Conservation (phyloP, 2,888 invertebrate species). For the Sminthurinus aureus region DNA sequence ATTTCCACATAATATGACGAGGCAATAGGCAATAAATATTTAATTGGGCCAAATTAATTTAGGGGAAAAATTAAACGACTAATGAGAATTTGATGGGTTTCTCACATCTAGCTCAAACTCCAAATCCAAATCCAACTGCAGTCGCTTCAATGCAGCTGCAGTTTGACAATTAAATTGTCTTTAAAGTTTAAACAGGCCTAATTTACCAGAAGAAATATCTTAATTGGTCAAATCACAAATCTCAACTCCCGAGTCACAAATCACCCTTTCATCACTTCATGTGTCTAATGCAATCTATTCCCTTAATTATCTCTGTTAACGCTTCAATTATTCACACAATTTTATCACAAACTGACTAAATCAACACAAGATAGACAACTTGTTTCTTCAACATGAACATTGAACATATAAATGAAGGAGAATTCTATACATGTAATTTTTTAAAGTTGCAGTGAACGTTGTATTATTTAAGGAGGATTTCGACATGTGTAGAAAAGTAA, state of each 20-base stretch:
- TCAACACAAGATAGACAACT: too few species aligned
- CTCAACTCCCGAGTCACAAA: neutral
- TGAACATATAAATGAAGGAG: too few species aligned
- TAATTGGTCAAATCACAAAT: neutral
- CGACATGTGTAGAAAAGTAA: too few species aligned
- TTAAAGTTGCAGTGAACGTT: too few species aligned
- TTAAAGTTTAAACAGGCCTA: constrained; percentile 5
- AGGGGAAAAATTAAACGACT: neutral
- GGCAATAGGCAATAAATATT: constrained; percentile 5
- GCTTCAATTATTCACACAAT: neutral
- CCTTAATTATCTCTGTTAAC: neutral
- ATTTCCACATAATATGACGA: neutral
- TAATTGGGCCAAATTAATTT: constrained; percentile 6
- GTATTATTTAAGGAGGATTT: too few species aligned
- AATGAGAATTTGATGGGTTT: constrained; percentile 30
- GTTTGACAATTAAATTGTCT: constrained; percentile 16
- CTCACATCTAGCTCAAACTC: neutral
- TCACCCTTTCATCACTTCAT: constrained; percentile 14
- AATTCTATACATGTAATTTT: too few species aligned
- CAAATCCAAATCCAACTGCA: too few species aligned
- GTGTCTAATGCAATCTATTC: neutral
- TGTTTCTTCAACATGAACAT: too few species aligned
- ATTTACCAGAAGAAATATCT: neutral
- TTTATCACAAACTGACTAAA: too few species aligned
- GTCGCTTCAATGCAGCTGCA: neutral